Evolutionary conservation across 2,797 vertebrate genomes (phyloP).

Genomic region (Manis javanica): DNA sequence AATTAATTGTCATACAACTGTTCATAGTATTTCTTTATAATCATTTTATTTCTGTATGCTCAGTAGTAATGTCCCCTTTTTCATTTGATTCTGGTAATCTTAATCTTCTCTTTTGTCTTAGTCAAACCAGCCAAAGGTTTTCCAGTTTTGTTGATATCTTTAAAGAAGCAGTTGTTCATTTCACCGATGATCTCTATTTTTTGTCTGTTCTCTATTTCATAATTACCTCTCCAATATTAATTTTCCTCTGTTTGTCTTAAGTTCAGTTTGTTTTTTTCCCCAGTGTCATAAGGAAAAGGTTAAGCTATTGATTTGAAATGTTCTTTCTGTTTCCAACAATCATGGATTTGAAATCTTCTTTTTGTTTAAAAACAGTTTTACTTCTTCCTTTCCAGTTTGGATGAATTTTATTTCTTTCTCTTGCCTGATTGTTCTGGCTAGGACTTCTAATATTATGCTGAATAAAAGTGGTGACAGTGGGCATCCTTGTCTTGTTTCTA

Average conservation of each 20-base stretch:
- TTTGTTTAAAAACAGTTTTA: not conserved
- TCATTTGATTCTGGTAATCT: not conserved
- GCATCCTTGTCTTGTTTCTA: not conserved
- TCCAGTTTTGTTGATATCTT: not conserved
- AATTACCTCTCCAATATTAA: not conserved
- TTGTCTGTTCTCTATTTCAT: not conserved
- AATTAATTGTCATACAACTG: not conserved
- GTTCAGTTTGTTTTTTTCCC: not conserved
- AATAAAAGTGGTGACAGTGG: not conserved
- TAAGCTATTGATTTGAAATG: not conserved
- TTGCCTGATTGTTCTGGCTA: not conserved
- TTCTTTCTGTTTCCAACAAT: not conserved
- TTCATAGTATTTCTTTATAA: not conserved
- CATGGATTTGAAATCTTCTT: not conserved
- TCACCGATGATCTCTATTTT: too few species aligned
- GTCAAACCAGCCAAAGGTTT: not conserved
- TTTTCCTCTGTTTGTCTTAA: not conserved
- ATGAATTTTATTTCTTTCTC: not conserved
- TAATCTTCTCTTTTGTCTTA: not conserved
- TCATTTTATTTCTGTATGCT: not conserved
- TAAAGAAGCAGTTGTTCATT: not conserved
- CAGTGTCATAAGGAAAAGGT: not conserved
- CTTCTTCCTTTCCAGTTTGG: not conserved
- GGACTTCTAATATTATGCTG: not conserved
- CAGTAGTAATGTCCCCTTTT: not conserved